Base-by-base conservation (phyloP, 1,140 invertebrate genomes). In the Trichogramma pretiosum region DNA sequence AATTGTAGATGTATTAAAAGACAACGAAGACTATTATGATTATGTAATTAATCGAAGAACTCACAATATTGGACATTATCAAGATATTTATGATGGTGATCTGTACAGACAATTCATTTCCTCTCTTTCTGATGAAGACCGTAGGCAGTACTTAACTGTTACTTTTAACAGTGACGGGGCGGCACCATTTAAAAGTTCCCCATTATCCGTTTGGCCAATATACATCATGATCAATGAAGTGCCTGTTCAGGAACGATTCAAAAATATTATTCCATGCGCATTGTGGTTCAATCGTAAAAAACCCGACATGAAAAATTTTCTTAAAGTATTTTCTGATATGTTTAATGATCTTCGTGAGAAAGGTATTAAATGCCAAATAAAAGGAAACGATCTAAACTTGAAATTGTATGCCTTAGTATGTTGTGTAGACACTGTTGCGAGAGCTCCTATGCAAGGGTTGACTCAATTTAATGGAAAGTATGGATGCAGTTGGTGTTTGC, bases 211-310 rank as follows among this genome's bases (percentile, higher is more conserved):
- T 3, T 43, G 41, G 41, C 41, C 41, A 9, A 16, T 43, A 2
- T 33, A 43, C 17, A 5, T 43, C n/a, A 43, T 43, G 28, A 5
- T 43, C 2, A 43, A 43, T 33, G 41, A 43, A 32, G 19, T 43
- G n/a, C 24, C 24, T 3, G 8, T 18, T 10, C 8, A 43, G 11
- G 21, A 30, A 9, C 5, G 41, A 21, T 30, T 10, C 5, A 32
- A 30, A 19, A 30, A 43, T 18, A 5, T 43, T 10, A 24, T 43
- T 3, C 2, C 30, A 13, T 26, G 14, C 7, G 41, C 17, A 16
- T 30, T 43, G 11, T 43, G 41, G 41, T 5, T 28, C 13, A 30
- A 30, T 11, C 14, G 24, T 16, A 5, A 26, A 2, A 42, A 42
- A 28, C 40, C 40, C 14, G 13, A 42, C 7, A 43, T 43, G 41